These are phyloP conservation scores for Mystacides longicornis DNA, from an alignment of 2,888 invertebrate species.

Conservation along the genomic window DNA sequence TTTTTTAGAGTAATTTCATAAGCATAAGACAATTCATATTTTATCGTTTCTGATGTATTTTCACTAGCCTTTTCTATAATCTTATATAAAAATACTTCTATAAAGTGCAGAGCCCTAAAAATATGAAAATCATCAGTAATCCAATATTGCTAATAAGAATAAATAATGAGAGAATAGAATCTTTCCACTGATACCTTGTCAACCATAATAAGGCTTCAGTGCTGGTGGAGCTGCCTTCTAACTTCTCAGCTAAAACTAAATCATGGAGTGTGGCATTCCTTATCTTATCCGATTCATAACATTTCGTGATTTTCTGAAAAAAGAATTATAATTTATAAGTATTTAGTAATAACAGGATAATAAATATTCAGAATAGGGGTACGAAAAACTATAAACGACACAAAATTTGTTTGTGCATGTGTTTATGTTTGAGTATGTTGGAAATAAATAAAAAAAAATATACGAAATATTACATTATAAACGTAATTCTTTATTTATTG, in stretches of 20 bases:
- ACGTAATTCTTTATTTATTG: too few species aligned
- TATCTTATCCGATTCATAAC: slow-evolving; percentile 46
- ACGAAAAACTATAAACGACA: too few species aligned
- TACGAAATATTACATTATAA: neutral
- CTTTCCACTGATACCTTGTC: slow-evolving; percentile 65
- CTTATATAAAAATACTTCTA: slow-evolving; percentile 51
- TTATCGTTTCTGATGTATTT: slow-evolving; percentile 49
- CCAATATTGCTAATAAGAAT: neutral
- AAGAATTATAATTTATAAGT: slow-evolving; percentile 10
- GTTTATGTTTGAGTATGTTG: too few species aligned
- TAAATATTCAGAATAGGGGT: too few species aligned
- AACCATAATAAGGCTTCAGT: slow-evolving; percentile 67
- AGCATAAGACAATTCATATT: slow-evolving; percentile 54
- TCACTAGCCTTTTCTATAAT: slow-evolving; percentile 44
- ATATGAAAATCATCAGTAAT: slow-evolving; percentile 1
- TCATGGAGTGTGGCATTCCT: slow-evolving; percentile 57
- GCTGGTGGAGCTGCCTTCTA: slow-evolving; percentile 43
- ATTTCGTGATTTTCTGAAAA: slow-evolving; percentile 27
- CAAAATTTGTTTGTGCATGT: too few species aligned
- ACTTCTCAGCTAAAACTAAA: slow-evolving; percentile 56
- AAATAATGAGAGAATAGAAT: neutral
- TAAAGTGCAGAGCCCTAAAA: slow-evolving; percentile 56
- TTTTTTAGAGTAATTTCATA: slow-evolving; percentile 64
- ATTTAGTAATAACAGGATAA: too few species aligned
- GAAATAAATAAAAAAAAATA: too few species aligned